Conservation (phyloP, 2,113 vertebrate genomes). For the Tursiops truncatus region DNA sequence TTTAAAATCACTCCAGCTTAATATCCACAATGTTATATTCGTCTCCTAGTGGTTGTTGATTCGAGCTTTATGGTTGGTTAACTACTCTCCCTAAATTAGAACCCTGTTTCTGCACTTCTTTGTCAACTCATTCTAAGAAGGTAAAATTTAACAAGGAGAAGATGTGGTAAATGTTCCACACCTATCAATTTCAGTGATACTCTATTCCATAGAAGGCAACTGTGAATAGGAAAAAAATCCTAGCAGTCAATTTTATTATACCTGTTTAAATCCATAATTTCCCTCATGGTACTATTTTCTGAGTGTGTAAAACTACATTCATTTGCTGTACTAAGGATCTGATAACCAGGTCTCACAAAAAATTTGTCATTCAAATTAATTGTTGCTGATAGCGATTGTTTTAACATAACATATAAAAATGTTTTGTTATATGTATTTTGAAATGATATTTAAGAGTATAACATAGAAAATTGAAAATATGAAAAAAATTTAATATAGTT, state of each 20-base stretch:
- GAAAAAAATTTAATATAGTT: background rate
- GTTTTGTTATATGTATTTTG: background rate
- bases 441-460: background rate
- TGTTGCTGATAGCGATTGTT: background rate
- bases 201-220: background rate
- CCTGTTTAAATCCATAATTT: background rate
- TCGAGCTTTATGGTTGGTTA: no score
- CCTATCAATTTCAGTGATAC: background rate
- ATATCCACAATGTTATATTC: background rate
- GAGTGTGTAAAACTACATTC: background rate
- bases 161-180: background rate
- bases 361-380: background rate
- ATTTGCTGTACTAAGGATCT: background rate
- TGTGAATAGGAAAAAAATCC: background rate
- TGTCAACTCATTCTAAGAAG: background rate
- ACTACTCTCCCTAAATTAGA: no score
- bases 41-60: background rate
- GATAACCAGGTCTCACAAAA: background rate
- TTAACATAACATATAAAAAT: background rate
- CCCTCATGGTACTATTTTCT: background rate
- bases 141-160: background rate
- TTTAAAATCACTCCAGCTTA: background rate
- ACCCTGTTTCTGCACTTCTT: no score
- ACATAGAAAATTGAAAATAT: background rate
- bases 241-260: background rate